Evolutionary conservation across 1,140 invertebrate genomes (phyloP).

Genomic region (Dendroctonus ponderosae): DNA sequence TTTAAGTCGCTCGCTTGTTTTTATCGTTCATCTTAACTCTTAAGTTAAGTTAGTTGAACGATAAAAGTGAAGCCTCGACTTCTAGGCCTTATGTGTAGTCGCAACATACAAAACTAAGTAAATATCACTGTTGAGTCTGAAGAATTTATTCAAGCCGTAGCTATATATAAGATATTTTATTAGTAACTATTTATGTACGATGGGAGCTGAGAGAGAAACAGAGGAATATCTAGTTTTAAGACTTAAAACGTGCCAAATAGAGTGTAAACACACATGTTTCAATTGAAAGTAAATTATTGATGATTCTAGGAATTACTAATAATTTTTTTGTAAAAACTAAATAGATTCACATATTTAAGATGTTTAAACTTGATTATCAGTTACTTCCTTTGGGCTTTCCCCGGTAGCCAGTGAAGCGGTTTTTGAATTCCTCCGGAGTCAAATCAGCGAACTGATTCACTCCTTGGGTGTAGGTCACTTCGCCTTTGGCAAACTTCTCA

Average conservation of each 20-base stretch:
- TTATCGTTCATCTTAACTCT: conserved; percentile 4
- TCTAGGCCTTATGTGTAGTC: not conserved
- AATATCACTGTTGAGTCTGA: conserved; percentile 20
- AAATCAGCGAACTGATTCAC: conserved; percentile 36
- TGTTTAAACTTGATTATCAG: no score
- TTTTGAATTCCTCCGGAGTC: conserved; percentile 32
- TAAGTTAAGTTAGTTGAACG: conserved; percentile 3
- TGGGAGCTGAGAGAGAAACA: not conserved
- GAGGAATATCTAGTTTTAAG: not conserved
- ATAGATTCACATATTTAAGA: conserved; percentile 12
- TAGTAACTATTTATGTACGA: conserved; percentile 2
- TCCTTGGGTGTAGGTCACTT: conserved; percentile 31
- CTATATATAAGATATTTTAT: conserved; percentile 7
- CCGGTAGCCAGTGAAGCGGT: not conserved
- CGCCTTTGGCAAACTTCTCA: conserved; percentile 24
- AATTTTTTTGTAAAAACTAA: conserved; percentile 34
- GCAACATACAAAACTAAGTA: not conserved
- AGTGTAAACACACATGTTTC: conserved; percentile 24
- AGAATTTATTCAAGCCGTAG: not conserved
- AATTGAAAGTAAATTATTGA: conserved; percentile 39
- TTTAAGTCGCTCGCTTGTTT: conserved; percentile 8
- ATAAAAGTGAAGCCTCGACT: not conserved
- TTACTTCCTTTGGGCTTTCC: no score
- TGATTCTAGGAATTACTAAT: conserved; percentile 35
- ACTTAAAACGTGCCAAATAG: conserved; percentile 35